phyloP scores from a whole-genome alignment of 1,140 invertebrate species.

The Phenacoccus solenopsis region DNA sequence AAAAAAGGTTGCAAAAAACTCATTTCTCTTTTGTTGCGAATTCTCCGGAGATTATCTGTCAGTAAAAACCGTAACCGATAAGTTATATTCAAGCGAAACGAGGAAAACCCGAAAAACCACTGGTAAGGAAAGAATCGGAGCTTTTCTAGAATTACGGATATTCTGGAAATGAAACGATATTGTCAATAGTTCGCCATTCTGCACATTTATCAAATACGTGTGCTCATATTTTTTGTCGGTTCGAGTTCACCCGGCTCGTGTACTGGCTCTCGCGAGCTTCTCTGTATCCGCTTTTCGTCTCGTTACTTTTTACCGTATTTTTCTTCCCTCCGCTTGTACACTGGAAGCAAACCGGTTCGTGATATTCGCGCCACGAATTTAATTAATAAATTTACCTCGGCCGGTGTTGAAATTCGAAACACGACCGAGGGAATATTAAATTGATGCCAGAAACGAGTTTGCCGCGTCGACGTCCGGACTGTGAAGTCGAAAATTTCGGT shows the following conservation, averaged over 20 bases:
- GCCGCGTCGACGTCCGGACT: neutral
- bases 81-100: conserved; percentile 1
- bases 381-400: neutral
- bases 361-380: neutral
- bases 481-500: neutral
- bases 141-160: conserved; percentile 2
- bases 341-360: neutral
- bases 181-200: conserved; percentile 1
- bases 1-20: neutral
- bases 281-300: no score
- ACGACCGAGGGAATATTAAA: no score
- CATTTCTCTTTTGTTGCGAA: conserved; percentile 1
- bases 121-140: neutral
- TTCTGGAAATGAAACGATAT: conserved; percentile 2
- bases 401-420: neutral
- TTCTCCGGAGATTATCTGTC: conserved; percentile 1
- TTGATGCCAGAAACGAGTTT: neutral
- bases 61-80: conserved; percentile 1
- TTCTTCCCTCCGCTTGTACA: no score
- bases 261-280: no score
- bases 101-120: neutral
- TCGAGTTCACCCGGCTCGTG: neutral
- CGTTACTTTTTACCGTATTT: no score
- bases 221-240: neutral
- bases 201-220: conserved; percentile 1